These are phyloP conservation scores for Acanthopagrus latus DNA, from an alignment of 2,797 vertebrate species.

Conservation along the genomic window DNA sequence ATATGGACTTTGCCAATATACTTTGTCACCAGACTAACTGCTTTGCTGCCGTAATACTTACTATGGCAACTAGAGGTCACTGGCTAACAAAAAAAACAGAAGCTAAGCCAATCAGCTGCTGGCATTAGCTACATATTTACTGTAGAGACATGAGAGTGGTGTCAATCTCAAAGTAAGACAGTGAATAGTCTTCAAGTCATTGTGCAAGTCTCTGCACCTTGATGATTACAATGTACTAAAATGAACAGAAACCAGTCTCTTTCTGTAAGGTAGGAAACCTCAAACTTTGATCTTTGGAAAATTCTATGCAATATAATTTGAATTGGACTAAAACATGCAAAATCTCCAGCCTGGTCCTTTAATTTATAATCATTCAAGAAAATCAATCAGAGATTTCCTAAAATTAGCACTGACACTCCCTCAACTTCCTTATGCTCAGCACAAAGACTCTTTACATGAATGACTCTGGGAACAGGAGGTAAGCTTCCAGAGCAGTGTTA, in stretches of 20 bases:
- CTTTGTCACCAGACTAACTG: no score
- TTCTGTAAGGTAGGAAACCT: neutral
- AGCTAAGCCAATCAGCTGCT: neutral
- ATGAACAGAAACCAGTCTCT: neutral
- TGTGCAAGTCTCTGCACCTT: neutral
- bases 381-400: neutral
- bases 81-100: neutral
- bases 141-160: neutral
- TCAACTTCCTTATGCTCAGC: constrained; percentile 60
- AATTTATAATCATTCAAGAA: neutral
- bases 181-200: neutral
- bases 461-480: constrained; percentile 14
- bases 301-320: neutral
- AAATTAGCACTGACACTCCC: constrained; percentile 7
- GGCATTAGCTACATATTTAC: neutral
- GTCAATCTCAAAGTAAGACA: neutral
- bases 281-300: constrained; percentile 14
- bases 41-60: no score
- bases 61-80: no score
- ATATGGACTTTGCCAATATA: no score
- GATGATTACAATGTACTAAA: neutral
- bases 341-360: constrained; percentile 17
- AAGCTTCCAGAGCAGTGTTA: constrained; percentile 21
- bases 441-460: constrained; percentile 53
- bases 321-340: constrained; percentile 6